Evolutionary conservation across 2,113 vertebrate species (phyloP).

Genomic region (Rhinoderma darwinii): DNA sequence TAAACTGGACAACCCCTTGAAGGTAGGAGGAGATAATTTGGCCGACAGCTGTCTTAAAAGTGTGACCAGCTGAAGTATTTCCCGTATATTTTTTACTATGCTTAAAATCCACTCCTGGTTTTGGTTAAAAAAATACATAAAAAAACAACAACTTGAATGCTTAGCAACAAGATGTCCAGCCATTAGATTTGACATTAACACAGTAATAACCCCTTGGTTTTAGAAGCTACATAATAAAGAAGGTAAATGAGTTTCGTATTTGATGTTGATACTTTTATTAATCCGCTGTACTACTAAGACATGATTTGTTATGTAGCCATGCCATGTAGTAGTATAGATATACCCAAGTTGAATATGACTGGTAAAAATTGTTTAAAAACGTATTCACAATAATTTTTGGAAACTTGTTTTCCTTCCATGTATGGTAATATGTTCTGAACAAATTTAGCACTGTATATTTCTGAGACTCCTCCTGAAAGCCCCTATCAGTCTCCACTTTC

Average conservation of each 20-base stretch:
- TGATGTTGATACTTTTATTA: neutral
- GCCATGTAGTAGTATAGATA: neutral
- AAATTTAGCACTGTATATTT: conserved; percentile 22
- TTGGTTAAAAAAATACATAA: too few species aligned
- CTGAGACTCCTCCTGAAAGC: conserved; percentile 47
- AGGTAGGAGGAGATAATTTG: too few species aligned
- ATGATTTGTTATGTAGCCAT: neutral
- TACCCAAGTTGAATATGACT: neutral
- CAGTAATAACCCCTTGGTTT: neutral
- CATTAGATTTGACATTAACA: neutral
- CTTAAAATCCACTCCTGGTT: neutral
- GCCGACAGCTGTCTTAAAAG: neutral
- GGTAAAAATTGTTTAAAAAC: neutral
- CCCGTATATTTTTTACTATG: too few species aligned
- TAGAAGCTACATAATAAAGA: too few species aligned
- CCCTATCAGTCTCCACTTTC: conserved; percentile 55
- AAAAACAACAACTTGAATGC: too few species aligned
- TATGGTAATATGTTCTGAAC: neutral
- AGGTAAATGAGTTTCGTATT: neutral
- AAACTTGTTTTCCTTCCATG: neutral
- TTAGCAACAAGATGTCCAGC: neutral
- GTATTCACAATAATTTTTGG: neutral
- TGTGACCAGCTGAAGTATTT: too few species aligned
- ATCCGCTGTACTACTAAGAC: neutral
- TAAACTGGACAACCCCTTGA: too few species aligned